Percentiles rank a stretch among this genome's conserved stretches.
Evolutionary conservation across 1,140 invertebrate genomes (phyloP).

Genomic region (Camponotus vicinus): DNA sequence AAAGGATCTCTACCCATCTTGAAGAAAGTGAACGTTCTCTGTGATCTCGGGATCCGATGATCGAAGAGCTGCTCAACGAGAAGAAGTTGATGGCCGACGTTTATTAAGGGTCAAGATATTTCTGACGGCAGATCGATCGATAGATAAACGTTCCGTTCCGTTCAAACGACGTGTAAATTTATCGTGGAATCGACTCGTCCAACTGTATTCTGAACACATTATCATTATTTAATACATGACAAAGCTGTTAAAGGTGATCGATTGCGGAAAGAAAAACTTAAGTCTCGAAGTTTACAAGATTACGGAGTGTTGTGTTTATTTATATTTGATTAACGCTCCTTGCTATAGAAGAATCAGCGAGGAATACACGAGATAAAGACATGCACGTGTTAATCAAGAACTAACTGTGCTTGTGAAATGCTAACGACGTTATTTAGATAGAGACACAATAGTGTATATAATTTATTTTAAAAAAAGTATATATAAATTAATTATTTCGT

Average conservation of each 20-base stretch:
- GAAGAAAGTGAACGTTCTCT: constrained; percentile 36
- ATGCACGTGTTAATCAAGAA: neutral
- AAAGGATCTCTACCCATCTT: too few species aligned
- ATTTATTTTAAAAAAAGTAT: neutral
- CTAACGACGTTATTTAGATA: constrained; percentile 6
- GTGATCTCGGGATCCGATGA: neutral
- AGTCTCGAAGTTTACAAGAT: neutral
- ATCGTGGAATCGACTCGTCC: constrained; percentile 44
- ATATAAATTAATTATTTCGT: too few species aligned
- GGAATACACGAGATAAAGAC: neutral
- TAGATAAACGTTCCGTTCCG: neutral
- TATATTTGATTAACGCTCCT: neutral
- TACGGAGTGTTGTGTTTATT: neutral
- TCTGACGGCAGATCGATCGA: neutral
- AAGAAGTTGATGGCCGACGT: neutral
- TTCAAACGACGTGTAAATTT: constrained; percentile 25
- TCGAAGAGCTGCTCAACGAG: neutral
- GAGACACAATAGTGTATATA: neutral
- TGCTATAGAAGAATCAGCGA: neutral
- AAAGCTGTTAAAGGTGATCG: neutral
- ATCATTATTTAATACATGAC: constrained; percentile 37
- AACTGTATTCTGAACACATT: constrained; percentile 29
- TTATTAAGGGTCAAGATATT: neutral
- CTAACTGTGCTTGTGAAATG: constrained; percentile 4
- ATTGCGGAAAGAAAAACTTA: neutral